Conservation (phyloP, 2,888 invertebrate species). For the Lucinisca nassula region DNA sequence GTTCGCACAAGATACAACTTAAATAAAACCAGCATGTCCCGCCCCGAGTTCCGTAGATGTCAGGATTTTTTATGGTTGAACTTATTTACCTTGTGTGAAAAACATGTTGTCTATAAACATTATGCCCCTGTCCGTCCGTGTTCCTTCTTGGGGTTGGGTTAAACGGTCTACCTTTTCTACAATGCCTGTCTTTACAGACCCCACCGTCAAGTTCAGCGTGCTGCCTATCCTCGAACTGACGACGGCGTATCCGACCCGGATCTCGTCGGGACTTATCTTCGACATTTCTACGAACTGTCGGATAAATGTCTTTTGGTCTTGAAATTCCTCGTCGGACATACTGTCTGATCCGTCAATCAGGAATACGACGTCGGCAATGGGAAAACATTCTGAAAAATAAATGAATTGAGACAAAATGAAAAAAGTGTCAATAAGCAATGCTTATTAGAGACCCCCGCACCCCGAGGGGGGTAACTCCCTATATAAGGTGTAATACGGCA, state of each 20-base stretch:
- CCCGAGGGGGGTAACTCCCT: too few relatives aligned
- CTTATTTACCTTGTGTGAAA: slow-evolving; percentile 45
- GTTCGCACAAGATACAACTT: too few relatives aligned
- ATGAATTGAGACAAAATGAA: too few relatives aligned
- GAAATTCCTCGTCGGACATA: slow-evolving; percentile 65
- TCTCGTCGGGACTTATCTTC: slow-evolving; percentile 40
- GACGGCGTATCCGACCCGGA: slow-evolving; percentile 59
- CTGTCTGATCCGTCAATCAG: slow-evolving; percentile 70
- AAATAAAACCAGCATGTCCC: too few relatives aligned
- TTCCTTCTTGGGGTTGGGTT: slow-evolving; percentile 67
- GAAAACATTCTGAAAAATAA: slow-evolving; percentile 46
- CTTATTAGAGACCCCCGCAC: too few relatives aligned
- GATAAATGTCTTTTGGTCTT: slow-evolving; percentile 58
- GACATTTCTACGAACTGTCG: slow-evolving; percentile 43
- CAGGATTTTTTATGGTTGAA: too few relatives aligned
- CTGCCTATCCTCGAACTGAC: slow-evolving; percentile 64
- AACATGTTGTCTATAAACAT: slow-evolving; percentile 68
- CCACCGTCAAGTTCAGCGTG: slow-evolving; percentile 21
- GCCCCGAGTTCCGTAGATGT: too few relatives aligned
- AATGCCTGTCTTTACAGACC: slow-evolving; percentile 29
- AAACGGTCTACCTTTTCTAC: slow-evolving; percentile 19
- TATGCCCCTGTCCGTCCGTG: slow-evolving; percentile 62
- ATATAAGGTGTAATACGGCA: too few relatives aligned
- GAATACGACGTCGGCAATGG: slow-evolving; percentile 67
- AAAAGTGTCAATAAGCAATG: too few relatives aligned